Conservation (phyloP, 2,888 invertebrate genomes). For the Bugula neritina region DNA sequence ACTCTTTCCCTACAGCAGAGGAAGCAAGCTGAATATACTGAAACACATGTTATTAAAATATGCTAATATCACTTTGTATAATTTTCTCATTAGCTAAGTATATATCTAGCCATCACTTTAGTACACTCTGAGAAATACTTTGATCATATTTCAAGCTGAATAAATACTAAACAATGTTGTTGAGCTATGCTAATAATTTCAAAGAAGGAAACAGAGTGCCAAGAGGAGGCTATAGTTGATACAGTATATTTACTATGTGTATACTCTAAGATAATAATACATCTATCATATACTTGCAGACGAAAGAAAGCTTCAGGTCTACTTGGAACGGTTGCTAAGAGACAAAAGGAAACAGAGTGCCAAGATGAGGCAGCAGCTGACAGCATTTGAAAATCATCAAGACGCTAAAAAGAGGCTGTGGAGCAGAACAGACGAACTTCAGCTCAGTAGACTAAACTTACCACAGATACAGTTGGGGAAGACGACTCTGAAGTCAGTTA, state of each 20-base stretch:
- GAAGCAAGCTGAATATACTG: no score
- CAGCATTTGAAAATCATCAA: slow-evolving; percentile 1
- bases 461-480: not conserved
- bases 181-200: no score
- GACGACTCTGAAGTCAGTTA: not conserved
- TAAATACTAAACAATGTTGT: no score
- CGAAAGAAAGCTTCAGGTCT: slow-evolving; percentile 9
- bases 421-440: slow-evolving; percentile 9
- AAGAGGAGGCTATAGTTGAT: no score
- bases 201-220: no score
- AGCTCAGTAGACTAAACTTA: slow-evolving; percentile 3
- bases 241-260: not conserved
- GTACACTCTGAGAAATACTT: no score
- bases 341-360: slow-evolving; percentile 23
- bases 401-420: not conserved
- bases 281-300: not conserved
- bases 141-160: no score
- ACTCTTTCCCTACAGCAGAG: slow-evolving; percentile 11
- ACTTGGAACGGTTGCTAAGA: not conserved
- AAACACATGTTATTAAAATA: no score
- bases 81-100: no score
- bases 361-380: not conserved
- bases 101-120: no score
- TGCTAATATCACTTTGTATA: no score
- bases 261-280: not conserved